phyloP scores from a whole-genome alignment of 2,888 invertebrate species.

The Trichopoda pennipes region DNA sequence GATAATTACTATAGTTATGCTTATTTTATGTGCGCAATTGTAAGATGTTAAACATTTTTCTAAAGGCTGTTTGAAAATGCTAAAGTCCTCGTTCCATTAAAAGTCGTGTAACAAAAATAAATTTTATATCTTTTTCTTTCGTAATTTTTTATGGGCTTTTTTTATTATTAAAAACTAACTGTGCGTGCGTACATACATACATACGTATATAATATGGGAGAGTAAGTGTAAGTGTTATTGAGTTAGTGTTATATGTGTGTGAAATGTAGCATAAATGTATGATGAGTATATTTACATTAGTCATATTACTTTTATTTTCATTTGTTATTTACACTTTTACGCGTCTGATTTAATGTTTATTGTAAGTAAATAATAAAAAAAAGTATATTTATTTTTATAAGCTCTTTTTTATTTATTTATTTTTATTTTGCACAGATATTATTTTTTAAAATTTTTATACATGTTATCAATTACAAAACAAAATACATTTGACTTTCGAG shows the following conservation, averaged over 20 bases:
- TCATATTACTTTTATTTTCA: conserved; percentile 56
- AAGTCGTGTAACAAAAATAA: conserved; percentile 46
- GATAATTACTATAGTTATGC: background rate
- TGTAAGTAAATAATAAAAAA: conserved; percentile 48
- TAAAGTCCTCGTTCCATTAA: conserved; percentile 12
- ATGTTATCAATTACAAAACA: background rate
- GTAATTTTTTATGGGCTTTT: conserved; percentile 42
- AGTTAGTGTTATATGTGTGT: conserved; percentile 26
- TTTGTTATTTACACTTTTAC: conserved; percentile 59
- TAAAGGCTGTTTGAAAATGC: background rate
- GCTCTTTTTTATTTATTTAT: conserved; percentile 26
- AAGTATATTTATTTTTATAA: conserved; percentile 41
- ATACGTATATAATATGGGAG: background rate
- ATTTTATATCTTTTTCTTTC: conserved; percentile 42
- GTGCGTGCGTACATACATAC: conserved; percentile 13
- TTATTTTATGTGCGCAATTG: background rate
- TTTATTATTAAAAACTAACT: conserved; percentile 48
- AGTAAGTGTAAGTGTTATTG: background rate
- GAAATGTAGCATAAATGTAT: conserved; percentile 25
- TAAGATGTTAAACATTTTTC: no score
- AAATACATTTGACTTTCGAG: no score
- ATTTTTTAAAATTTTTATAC: conserved; percentile 42
- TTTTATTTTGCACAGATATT: background rate
- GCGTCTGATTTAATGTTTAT: conserved; percentile 58
- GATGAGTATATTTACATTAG: conserved; percentile 47